Base-by-base conservation (phyloP, 2,888 invertebrate species). In the Drosophila limbata region DNA sequence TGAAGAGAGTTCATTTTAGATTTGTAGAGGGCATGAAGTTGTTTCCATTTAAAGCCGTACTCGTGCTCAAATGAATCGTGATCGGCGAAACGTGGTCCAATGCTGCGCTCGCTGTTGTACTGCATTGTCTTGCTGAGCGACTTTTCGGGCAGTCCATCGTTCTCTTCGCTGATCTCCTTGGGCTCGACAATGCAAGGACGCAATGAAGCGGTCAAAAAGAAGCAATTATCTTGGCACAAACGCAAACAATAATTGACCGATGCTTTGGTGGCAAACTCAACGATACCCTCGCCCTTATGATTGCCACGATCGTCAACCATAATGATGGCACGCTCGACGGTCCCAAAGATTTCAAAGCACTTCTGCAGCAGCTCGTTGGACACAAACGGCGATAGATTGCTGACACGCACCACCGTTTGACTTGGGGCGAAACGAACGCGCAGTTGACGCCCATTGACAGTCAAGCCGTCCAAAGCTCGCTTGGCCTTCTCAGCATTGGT, bases 281-380 rank as follows among this genome's bases (percentile, higher is more conserved):
- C 96, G 63, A 98, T 96, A 28, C 99, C 99, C 92, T 99, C 99
- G 3, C 98, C 98, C 21, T 96, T 95, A 11, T 97, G 95, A 92
- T 98, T 97, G 60, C 99, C 99, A 89, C 98, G 95, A 88, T 99
- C 99, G 92, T 99, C 99, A n/a, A 98, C 98, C 83, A 96, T 95
- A 0, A 99, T 97, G 70, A 97, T 95, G 2, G 98, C 98, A 56
- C 97, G 94, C 92, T 99, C 99, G 86, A 99, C 94, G 73, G 97
- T 96, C 3, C 98, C 98, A 90, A 98, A 98, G 15, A 97, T 95
- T 77, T 96, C 95, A 91, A 98, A 98, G 0, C 97, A 95, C 79
- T 96, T 95, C 89, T 97, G 96, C 3, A 99, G 93, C 48, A 99
- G 93, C 91, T 99, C 99, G 93, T 99, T 99, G 0, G 99, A 97